Evolutionary conservation across 2,797 vertebrate genomes (phyloP), one percentile per base, ranked within the genome.

Genomic region (Benthosema pterotum): DNA sequence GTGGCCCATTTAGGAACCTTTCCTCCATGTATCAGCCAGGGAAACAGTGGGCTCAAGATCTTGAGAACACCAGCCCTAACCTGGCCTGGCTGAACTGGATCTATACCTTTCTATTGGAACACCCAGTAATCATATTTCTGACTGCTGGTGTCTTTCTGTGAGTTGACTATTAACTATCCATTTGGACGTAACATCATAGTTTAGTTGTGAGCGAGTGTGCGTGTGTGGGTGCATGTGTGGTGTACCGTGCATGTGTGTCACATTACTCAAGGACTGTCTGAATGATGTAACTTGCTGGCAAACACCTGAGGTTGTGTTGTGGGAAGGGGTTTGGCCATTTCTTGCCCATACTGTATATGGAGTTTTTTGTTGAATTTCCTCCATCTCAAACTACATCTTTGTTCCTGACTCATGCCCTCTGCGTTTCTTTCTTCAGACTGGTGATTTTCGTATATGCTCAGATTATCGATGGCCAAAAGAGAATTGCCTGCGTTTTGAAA

Each of bases 1-100:
- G 96, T 0, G 96, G 96, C 16, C 96, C 96, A 1, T 98, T 97
- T 84, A 92, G 79, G 68, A 91, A 76, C 4, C 71, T 92, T 42
- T 61, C 78, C 52, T 91, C 83, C 16, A 95, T 97, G 88, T 93
- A 92, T 0, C 13, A 88, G 19, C 89, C 94, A 0, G 88, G 83
- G 52, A 89, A 86, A 22, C 60, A 61, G 8, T 96, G 91, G 92
- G 52, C 84, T 15, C 48, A 28, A 0, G 50, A 64, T 11, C 69
- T 93, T 83, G 82, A 91, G 66, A 3, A 64, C 4, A 42, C 68
- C 0, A 86, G 89, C 61, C 82, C 87, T 0, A 60, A 68, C 9
- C 62, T 94, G 42, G 69, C 76, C 2, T 93, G 92, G 95, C 71
- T 98, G 12, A 54, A 72, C 45, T 90, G 81, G 91, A 50, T 83